These are phyloP conservation scores for Chionis minor DNA, from an alignment of 2,113 vertebrate species.

Conservation along the genomic window DNA sequence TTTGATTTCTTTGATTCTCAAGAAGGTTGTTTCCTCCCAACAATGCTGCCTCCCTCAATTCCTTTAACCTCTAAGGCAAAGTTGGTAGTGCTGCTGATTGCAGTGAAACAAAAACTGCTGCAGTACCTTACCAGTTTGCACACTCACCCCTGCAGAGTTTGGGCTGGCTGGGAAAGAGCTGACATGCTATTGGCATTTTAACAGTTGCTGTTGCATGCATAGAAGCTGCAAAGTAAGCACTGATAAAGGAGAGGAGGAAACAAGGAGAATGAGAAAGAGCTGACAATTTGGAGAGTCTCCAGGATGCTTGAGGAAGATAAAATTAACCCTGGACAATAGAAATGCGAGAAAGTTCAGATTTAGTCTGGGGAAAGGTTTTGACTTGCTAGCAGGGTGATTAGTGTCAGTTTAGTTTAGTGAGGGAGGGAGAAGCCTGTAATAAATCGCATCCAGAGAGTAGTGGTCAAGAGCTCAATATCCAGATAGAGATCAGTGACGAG, in stretches of 20 bases:
- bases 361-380: background rate
- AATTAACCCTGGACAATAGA: background rate
- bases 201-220: background rate
- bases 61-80: background rate
- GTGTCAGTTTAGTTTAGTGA: background rate
- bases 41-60: background rate
- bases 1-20: background rate
- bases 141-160: background rate
- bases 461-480: too few relatives aligned
- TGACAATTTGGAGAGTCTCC: background rate
- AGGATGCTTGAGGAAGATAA: background rate
- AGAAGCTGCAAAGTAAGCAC: background rate
- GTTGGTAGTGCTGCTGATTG: background rate
- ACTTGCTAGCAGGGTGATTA: background rate
- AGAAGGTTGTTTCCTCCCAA: background rate
- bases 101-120: background rate
- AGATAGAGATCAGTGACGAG: background rate
- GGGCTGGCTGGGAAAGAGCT: background rate
- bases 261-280: background rate
- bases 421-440: background rate
- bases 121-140: background rate
- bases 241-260: background rate
- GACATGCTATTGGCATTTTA: background rate
- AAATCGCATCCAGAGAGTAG: background rate
- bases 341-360: background rate